A percentile compares a stretch with the other conserved stretches of the same genome.
These are phyloP conservation scores for Pocota personata DNA, from an alignment of 2,888 invertebrate genomes.

Conservation along the genomic window DNA sequence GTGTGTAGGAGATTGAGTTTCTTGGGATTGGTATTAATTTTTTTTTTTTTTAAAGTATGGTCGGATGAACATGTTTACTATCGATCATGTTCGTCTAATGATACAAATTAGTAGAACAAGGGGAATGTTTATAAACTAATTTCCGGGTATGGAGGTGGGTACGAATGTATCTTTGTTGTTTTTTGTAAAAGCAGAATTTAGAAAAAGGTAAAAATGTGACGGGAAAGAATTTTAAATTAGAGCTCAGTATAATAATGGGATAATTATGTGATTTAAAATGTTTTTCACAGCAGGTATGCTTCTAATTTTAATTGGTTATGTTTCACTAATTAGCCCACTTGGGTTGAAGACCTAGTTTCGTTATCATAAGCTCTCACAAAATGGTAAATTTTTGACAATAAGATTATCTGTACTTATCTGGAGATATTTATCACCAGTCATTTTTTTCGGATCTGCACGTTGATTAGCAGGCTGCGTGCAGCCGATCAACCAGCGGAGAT, in stretches of 20 bases:
- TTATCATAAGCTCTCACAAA: too few species aligned
- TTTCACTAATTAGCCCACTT: not conserved
- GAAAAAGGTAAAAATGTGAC: not conserved
- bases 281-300: not conserved
- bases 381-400: too few species aligned
- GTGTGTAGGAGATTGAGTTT: slow-evolving; percentile 50
- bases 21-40: slow-evolving; percentile 20
- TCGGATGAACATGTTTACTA: slow-evolving; percentile 37
- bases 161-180: slow-evolving; percentile 17
- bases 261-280: not conserved
- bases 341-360: too few species aligned
- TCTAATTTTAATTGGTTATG: not conserved
- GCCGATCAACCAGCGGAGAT: too few species aligned
- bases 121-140: slow-evolving; percentile 27
- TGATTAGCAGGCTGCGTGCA: too few species aligned
- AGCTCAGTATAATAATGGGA: not conserved
- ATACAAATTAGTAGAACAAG: slow-evolving; percentile 30
- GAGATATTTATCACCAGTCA: too few species aligned
- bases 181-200: slow-evolving; percentile 37
- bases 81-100: slow-evolving; percentile 42
- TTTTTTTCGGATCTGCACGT: too few species aligned
- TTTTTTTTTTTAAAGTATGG: slow-evolving; percentile 1
- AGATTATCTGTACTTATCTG: too few species aligned
- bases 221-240: not conserved
- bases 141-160: slow-evolving; percentile 10